phyloP scores from a whole-genome alignment of 2,888 invertebrate species.

The Phyllotreta cruciferae region DNA sequence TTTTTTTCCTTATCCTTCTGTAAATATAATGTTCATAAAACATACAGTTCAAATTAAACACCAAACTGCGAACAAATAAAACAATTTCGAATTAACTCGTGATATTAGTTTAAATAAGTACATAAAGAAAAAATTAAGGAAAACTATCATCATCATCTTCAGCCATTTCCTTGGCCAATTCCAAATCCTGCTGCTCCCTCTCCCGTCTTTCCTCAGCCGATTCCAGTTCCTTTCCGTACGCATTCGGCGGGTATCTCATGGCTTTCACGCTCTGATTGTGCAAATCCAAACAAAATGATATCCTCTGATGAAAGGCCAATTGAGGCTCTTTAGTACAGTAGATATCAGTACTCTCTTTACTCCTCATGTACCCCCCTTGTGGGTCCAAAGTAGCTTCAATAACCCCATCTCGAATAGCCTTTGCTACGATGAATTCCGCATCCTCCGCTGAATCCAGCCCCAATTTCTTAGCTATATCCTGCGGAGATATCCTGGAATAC shows the following conservation, averaged over 20 bases:
- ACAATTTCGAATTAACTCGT: background rate
- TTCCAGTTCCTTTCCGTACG: conserved; percentile 97
- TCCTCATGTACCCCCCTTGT: conserved; percentile 94
- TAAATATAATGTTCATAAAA: no score
- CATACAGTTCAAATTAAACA: background rate
- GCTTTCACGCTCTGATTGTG: conserved; percentile 99
- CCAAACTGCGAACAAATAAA: no score
- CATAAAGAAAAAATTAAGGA: conserved; percentile 56
- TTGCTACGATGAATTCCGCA: conserved; percentile 98
- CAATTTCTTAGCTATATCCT: conserved; percentile 93
- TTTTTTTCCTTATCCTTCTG: conserved; percentile 10
- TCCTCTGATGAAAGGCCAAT: conserved; percentile 94
- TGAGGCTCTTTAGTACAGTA: conserved; percentile 97
- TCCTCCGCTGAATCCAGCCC: conserved; percentile 95
- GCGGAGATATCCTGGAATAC: conserved; percentile 94
- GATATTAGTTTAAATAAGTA: conserved; percentile 9
- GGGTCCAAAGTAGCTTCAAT: conserved; percentile 98
- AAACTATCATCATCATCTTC: conserved; percentile 98
- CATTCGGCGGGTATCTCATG: conserved; percentile 98
- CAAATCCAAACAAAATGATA: conserved; percentile 95
- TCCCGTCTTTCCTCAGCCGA: conserved; percentile 96
- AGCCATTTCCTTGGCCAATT: conserved; percentile 99
- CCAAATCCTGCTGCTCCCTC: conserved; percentile 96
- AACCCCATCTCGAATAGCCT: conserved; percentile 97
- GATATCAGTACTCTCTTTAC: conserved; percentile 95